These are phyloP conservation scores for Aegithalos caudatus DNA, from an alignment of 2,113 vertebrate genomes.

Conservation along the genomic window DNA sequence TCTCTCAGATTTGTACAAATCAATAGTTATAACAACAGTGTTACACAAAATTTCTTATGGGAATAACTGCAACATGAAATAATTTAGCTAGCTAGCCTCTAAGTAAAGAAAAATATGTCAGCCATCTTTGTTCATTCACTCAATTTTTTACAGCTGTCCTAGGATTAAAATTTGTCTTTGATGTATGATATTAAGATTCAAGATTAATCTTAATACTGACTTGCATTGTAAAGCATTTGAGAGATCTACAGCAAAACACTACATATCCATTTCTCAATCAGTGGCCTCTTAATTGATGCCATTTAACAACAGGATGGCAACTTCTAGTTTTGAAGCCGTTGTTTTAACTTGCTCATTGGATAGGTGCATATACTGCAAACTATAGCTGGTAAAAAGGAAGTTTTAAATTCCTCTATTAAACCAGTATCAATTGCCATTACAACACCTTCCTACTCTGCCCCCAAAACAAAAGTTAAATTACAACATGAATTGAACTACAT, in stretches of 20 bases:
- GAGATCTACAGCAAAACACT: background rate
- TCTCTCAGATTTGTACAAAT: background rate
- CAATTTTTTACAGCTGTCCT: background rate
- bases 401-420: background rate
- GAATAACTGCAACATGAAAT: background rate
- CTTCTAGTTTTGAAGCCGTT: background rate
- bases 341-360: background rate
- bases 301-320: background rate
- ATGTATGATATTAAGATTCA: background rate
- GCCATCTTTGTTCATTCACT: background rate
- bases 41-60: background rate
- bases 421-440: background rate
- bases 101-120: background rate
- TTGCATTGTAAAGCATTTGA: background rate
- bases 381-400: background rate
- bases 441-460: background rate
- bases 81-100: background rate
- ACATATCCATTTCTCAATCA: background rate
- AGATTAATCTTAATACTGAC: background rate
- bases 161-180: background rate
- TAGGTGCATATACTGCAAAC: background rate
- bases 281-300: background rate
- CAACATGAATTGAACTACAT: background rate
- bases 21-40: background rate
- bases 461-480: background rate